These are phyloP conservation scores for Hyposoter dolosus DNA, from an alignment of 2,888 invertebrate genomes.

Conservation along the genomic window DNA sequence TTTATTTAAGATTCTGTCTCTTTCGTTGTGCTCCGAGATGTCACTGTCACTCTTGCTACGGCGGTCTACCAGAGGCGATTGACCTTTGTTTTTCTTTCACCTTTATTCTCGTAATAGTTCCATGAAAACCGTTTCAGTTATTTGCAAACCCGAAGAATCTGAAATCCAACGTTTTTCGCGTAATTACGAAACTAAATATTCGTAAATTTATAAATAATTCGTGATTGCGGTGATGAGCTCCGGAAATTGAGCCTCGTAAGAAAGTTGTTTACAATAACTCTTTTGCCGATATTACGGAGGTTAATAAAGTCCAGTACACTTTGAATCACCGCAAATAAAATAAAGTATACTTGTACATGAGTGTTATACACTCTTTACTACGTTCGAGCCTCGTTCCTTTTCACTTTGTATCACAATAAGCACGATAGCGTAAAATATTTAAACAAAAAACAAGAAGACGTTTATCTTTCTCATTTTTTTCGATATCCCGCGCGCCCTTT, in stretches of 20 bases:
- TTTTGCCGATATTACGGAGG: background rate
- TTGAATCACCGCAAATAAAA: background rate
- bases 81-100: conserved; percentile 24
- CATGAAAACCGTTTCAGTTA: background rate
- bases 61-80: background rate
- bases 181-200: background rate
- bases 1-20: conserved; percentile 44
- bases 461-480: conserved; percentile 29
- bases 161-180: background rate
- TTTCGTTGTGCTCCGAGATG: conserved; percentile 15
- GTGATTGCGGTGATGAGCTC: background rate
- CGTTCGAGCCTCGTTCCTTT: background rate
- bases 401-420: conserved; percentile 5
- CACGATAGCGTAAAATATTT: background rate
- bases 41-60: conserved; percentile 9
- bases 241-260: background rate
- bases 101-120: background rate
- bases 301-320: background rate
- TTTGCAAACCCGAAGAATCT: background rate
- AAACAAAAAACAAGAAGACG: conserved; percentile 2
- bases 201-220: background rate
- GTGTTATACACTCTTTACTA: background rate
- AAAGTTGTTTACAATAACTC: background rate
- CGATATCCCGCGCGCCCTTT: conserved; percentile 55
- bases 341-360: background rate